These are phyloP conservation scores for Ornithoptera priamus DNA, from an alignment of 2,888 invertebrate species.

Conservation along the genomic window DNA sequence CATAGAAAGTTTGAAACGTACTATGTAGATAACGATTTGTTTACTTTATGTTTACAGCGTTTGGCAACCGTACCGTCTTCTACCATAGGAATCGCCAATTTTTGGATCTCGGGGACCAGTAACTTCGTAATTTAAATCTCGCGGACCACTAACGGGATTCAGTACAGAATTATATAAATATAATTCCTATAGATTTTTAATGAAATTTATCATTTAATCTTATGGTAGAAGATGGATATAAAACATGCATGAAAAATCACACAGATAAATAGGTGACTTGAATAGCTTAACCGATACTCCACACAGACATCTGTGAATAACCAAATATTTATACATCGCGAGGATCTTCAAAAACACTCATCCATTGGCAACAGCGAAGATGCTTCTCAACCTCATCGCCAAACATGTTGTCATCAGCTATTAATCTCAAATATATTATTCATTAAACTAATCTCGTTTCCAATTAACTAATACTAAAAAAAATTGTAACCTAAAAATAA, in stretches of 20 bases:
- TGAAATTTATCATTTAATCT: too few species aligned
- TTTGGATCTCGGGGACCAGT: too few species aligned
- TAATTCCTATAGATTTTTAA: too few species aligned
- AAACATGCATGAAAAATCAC: too few species aligned
- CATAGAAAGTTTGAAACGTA: constrained; percentile 43
- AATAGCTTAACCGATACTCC: not conserved
- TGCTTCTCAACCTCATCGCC: not conserved
- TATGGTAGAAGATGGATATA: too few species aligned
- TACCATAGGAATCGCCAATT: too few species aligned
- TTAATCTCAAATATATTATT: not conserved
- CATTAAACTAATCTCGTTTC: not conserved
- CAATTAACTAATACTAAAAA: too few species aligned
- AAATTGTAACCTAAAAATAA: too few species aligned
- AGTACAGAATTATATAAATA: too few species aligned
- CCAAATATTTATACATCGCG: not conserved
- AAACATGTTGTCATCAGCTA: not conserved
- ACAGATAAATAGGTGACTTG: not conserved
- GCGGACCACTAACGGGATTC: too few species aligned
- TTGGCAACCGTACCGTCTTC: not conserved
- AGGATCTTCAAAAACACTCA: not conserved
- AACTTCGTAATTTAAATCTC: too few species aligned
- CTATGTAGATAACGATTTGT: not conserved
- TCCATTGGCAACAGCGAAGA: not conserved
- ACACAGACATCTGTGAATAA: not conserved
- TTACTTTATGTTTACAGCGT: not conserved